A percentile compares a stretch with the other conserved stretches of the same genome.
Evolutionary conservation across 2,797 vertebrate genomes (phyloP).

Genomic region (Onychomys arenicola): DNA sequence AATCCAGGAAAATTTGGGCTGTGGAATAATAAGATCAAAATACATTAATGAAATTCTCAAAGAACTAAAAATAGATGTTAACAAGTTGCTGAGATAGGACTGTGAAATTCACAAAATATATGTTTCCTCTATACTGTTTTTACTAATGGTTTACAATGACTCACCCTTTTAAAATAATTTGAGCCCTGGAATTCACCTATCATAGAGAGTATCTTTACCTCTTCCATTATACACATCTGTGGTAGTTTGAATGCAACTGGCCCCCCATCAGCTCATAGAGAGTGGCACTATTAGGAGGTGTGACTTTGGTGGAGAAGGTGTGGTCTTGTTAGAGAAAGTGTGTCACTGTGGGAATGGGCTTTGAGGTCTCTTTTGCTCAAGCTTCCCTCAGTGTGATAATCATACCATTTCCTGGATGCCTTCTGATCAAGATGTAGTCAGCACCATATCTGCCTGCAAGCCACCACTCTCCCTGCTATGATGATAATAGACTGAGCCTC

Average conservation of each 20-base stretch:
- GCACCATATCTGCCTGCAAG: background rate
- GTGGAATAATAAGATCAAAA: background rate
- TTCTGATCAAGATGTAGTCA: background rate
- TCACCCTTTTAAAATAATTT: conserved; percentile 52
- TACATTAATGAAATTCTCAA: background rate
- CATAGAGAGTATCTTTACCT: conserved; percentile 1
- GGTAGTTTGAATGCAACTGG: background rate
- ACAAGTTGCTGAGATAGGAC: background rate
- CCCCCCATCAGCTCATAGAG: background rate
- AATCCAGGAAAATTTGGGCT: background rate
- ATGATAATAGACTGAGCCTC: background rate
- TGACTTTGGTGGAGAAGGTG: background rate
- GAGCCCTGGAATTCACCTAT: background rate
- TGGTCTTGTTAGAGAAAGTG: background rate
- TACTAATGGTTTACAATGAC: conserved; percentile 30
- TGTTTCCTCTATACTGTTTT: conserved; percentile 55
- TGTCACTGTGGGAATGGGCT: background rate
- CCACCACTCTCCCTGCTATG: background rate
- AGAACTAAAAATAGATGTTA: background rate
- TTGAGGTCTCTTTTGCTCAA: background rate
- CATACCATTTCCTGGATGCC: background rate
- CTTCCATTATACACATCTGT: background rate
- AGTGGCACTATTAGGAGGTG: background rate
- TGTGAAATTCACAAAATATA: conserved; percentile 60
- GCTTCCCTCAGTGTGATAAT: background rate